Base-by-base conservation (phyloP, 1,140 invertebrate genomes). In the Achroia grisella region DNA sequence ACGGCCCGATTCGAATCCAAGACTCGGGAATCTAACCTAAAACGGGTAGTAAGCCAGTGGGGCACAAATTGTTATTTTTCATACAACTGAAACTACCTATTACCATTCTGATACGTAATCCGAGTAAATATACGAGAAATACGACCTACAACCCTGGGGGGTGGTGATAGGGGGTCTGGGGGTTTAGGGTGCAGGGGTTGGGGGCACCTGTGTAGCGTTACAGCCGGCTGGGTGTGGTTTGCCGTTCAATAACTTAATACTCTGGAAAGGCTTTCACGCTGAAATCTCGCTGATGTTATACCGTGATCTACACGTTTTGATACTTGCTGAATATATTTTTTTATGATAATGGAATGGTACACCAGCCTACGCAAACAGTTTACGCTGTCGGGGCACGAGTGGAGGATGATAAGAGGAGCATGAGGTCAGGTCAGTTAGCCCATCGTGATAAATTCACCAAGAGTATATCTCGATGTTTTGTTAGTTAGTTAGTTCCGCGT, bases 171-270 rank as follows among this genome's bases (percentile, higher is more conserved):
- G 49, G 39, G 13, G n/a, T 15, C 23, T 23, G 48, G 45, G 41
- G 48, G 52, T 34, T 30, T 10, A 15, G 48, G 37, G 35, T n/a
- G 31, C 44, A 30, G 49, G 42, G 55, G 39, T 39, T 48, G 33
- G 46, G 48, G 56, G 54, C 40, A 43, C 49, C 54, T 58, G 56
- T 62, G 67, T 66, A 70, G 63, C 65, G 71, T 74, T 79, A 75
- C 73, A 80, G 63, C 55, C 52, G 59, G 42, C 59, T 71, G 75
- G 80, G 78, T 82, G 78, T 81, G 74, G 79, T 80, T 82, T 82
- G 80, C 78, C 78, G 78, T 82, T 82, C 78, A 76, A 84, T 84
- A 82, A 82, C 77, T 80, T 81, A 80, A 80, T 79, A 82, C 78
- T 74, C 71, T 75, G 63, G 70, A 71, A 79, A 82, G 73, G 77